A percentile compares a stretch with the other conserved stretches of the same genome.
Conservation (phyloP, 2,113 vertebrate genomes). For the Penelope pileata region DNA sequence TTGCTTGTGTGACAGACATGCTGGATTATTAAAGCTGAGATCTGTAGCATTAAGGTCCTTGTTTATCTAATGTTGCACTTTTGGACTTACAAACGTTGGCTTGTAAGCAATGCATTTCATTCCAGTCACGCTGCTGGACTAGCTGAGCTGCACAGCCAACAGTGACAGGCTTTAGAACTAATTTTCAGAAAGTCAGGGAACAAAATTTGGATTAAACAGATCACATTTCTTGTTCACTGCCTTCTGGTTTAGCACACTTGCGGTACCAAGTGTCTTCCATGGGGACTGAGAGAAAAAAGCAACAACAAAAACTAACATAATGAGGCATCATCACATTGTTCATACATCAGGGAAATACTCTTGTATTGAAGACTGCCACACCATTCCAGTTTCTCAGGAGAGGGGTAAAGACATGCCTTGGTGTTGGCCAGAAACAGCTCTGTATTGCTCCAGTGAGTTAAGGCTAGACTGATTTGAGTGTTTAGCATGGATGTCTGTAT, state of each 20-base stretch:
- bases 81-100: neutral
- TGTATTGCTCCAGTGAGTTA: neutral
- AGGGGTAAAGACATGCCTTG: accelerated
- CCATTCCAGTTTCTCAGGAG: neutral
- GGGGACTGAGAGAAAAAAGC: neutral
- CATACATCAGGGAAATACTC: neutral
- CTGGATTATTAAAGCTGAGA: neutral
- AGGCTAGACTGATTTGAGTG: neutral
- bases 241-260: neutral
- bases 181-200: neutral
- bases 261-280: accelerated
- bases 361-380: neutral
- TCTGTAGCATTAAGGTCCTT: neutral
- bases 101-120: neutral
- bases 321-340: neutral
- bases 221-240: neutral
- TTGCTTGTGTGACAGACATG: neutral
- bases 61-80: neutral
- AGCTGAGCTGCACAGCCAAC: neutral
- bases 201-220: neutral
- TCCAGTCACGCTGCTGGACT: accelerated
- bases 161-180: neutral
- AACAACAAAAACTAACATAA: neutral
- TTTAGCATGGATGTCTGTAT: neutral
- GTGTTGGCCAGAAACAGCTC: neutral